Evolutionary conservation across 2,888 invertebrate species (phyloP), one percentile per base, ranked within the genome.

Genomic region (Idaea dimidiata): DNA sequence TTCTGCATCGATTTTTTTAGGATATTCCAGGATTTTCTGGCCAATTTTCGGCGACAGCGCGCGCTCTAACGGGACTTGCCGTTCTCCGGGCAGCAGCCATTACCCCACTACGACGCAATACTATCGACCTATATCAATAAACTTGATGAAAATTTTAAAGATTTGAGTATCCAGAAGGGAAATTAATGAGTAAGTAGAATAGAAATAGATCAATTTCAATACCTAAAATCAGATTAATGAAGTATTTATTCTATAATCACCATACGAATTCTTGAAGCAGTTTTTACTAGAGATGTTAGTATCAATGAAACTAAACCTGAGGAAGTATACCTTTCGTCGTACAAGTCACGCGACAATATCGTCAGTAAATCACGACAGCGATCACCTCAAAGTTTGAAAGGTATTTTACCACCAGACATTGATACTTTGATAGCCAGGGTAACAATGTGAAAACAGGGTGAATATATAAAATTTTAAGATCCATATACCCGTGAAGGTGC

Each of bases 1-100:
- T 84, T 82, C 84, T 83, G 83, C 77, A 83, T 86, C 84, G 84
- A 86, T 86, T 84, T 86, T 89, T 89, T 88, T 77, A 68, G 64
- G 70, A 67, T 67, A 67, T 60, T 58, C 62, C 60, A 59, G 59
- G 63, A 59, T 63, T 70, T 43, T 72, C 60, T 67, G 67, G 62
- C 63, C 57, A 61, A n/a, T n/a, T n/a, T n/a, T n/a, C n/a, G n/a
- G n/a, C n/a, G n/a, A n/a, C n/a, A 17, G 59, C 64, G 67, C 63
- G 63, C 70, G 66, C 54, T 61, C 10, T 33, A 17, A 14, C 62
- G 61, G 54, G 57, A 43, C 54, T 18, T 18, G 14, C 18, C 18
- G 56, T 17, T 18, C 56, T 43, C 43, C 43, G 14, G 1, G 10
- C 1, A 8, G 43, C 43, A 10, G 7, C 43, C 3, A 43, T 10